Base-by-base conservation (phyloP, 2,113 vertebrate species). In the Saguinus midas region DNA sequence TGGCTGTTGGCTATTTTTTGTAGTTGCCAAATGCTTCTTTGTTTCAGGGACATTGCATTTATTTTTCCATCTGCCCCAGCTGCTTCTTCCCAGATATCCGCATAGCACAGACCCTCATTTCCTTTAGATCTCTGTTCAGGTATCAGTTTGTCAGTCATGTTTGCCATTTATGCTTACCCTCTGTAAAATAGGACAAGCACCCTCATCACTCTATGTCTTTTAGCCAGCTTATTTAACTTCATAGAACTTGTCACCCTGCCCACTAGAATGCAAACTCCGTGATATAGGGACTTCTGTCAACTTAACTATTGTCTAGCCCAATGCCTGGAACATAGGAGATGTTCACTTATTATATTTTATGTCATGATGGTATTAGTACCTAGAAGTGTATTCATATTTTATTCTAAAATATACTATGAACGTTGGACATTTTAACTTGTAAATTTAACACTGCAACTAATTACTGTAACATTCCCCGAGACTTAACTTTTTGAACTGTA, bases 401-500 rank as follows among this genome's bases (percentile, higher is more conserved):
- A 75, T 64, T 82, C 50, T 14, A 64, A 87, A 81, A 29, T 72
- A 40, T 91, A 12, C 68, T 68, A 52, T 87, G 32, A 80, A 40
- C 55, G 12, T 75, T 80, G 29, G 27, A 55, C 23, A 66, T 82
- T 95, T 92, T 91, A 80, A 75, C 85, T 89, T 91, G 66, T 64
- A 87, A 58, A 61, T 72, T 1, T 80, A 87, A 73, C 61, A 85
- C 32, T 50, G 14, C 18, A 79, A 43, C 10, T 84, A 37, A 90
- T 64, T 92, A 50, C 12, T 89, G 21, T 87, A 58, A 83, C 32
- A 72, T 92, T 93, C 0, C 20, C 8, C 48, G 35, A 80, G 75
- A 83, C 23, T 84, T 93, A 66, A 40, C 11, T 61, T 93, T 91
- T 93, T 90, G 29, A 88, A 76, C 96, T 89, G 27, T 73, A 61